Evolutionary conservation across 2,797 vertebrate species (phyloP), one percentile per base, ranked within the genome.

Genomic region (Clarias pachynema): DNA sequence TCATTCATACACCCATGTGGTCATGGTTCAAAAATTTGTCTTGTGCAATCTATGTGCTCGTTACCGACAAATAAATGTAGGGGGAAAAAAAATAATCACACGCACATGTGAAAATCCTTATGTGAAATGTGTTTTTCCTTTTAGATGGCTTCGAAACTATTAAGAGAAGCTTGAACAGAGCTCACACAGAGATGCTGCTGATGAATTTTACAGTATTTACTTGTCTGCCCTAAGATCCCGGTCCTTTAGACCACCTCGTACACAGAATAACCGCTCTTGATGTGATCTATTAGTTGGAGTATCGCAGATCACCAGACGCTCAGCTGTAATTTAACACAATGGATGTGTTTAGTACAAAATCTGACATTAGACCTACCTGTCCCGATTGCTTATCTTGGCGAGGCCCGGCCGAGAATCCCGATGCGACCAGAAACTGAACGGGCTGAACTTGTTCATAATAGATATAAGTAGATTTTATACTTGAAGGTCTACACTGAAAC

Each of bases 381-480:
- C 20, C 20, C 75, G 60, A 4, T 60, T 60, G 31, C 57, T 37
- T 7, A 78, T 78, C 10, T 37, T n/a, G 9, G 29, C 22, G n/a
- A 15, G 6, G 18, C 74, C 26, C 4, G 16, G 57, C 10, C 40
- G 49, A 53, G 49, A 69, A 70, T 59, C 31, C 65, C 15, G 29
- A 40, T 10, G 24, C n/a, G 5, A 31, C 12, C 29, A 14, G 29
- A 18, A 49, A 59, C 34, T 5, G 34, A 82, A 59, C 72, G 40
- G 20, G 56, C 84, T 24, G 70, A 81, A 62, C 72, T n/a, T 60
- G 44, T 40, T 53, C 72, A 53, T 31, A 68, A 77, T 59, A 63
- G 40, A 85, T 74, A 53, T 22, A 53, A 84, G 63, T 66, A 56
- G 53, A 74, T 80, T 72, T 79, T 59, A 60, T 65, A 40, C 44